phyloP scores from a whole-genome alignment of 2,113 vertebrate species.

The Hemiprocne comata region DNA sequence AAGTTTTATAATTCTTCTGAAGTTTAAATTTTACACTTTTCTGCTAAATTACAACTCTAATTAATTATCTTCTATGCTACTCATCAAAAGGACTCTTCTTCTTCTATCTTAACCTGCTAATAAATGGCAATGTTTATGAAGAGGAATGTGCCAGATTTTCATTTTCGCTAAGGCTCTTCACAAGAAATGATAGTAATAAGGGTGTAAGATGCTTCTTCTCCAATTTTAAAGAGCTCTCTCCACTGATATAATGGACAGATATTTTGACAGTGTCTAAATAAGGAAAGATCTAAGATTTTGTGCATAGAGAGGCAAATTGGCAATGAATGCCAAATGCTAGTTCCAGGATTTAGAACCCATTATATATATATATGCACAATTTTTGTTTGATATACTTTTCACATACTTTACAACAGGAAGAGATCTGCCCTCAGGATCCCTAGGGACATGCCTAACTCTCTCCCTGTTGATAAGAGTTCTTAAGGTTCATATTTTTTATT shows the following conservation, averaged over 20 bases:
- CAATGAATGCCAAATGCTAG: background rate
- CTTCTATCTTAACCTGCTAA: slow-evolving; percentile 27
- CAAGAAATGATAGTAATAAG: background rate
- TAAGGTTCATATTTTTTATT: background rate
- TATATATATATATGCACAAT: background rate
- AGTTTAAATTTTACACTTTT: slow-evolving; percentile 57
- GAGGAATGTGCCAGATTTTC: background rate
- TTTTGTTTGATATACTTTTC: background rate
- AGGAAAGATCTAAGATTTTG: background rate
- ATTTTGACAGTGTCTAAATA: background rate
- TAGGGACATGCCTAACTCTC: background rate
- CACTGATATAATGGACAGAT: background rate
- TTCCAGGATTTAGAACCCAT: background rate
- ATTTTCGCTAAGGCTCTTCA: slow-evolving; percentile 13
- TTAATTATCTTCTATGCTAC: slow-evolving; percentile 18
- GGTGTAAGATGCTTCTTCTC: background rate
- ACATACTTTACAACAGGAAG: background rate
- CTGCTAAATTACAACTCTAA: slow-evolving; percentile 47
- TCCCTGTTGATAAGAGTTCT: background rate
- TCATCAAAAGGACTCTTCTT: slow-evolving; percentile 35
- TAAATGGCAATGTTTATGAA: slow-evolving; percentile 1
- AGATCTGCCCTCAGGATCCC: background rate
- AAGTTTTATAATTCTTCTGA: slow-evolving; percentile 45
- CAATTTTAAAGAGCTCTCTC: background rate
- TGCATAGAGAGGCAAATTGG: background rate